phyloP scores from a whole-genome alignment of 1,140 invertebrate species.

The Zaprionus nigranus region DNA sequence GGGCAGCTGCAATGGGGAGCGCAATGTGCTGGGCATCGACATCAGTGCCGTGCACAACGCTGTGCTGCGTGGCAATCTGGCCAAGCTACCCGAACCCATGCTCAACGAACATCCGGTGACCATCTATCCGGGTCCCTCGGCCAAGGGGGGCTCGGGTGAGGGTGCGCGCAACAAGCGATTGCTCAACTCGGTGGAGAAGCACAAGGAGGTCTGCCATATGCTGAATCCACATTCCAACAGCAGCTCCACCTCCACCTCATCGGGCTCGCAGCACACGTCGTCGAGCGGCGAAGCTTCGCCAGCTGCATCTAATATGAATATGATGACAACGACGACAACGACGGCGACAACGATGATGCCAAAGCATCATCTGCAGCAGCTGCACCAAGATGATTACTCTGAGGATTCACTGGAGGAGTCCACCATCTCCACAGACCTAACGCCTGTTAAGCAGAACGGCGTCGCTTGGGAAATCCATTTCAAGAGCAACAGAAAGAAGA shows the following conservation, averaged over 20 bases:
- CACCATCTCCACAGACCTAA: constrained; percentile 85
- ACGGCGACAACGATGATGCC: background rate
- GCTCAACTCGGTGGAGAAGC: constrained; percentile 89
- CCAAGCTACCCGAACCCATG: constrained; percentile 81
- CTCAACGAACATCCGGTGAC: constrained; percentile 87
- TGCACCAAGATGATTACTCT: constrained; percentile 87
- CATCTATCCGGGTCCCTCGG: constrained; percentile 86
- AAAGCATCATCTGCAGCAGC: constrained; percentile 30
- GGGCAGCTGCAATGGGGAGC: constrained; percentile 76
- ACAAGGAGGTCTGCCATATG: constrained; percentile 89
- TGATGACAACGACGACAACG: constrained; percentile 16
- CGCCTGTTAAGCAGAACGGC: constrained; percentile 89
- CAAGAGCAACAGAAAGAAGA: constrained; percentile 71
- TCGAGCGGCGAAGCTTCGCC: constrained; percentile 69
- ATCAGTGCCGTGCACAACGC: constrained; percentile 84
- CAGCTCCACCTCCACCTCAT: constrained; percentile 64
- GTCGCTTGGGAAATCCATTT: constrained; percentile 93
- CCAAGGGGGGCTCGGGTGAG: constrained; percentile 40
- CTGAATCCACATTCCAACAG: constrained; percentile 72
- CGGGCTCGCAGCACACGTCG: constrained; percentile 60
- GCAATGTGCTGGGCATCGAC: constrained; percentile 80
- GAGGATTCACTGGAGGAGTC: constrained; percentile 92
- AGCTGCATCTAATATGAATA: constrained; percentile 61
- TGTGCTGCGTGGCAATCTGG: constrained; percentile 76
- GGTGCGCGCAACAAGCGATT: constrained; percentile 85